Evolutionary conservation across 2,113 vertebrate genomes (phyloP).

Genomic region (Strix uralensis): DNA sequence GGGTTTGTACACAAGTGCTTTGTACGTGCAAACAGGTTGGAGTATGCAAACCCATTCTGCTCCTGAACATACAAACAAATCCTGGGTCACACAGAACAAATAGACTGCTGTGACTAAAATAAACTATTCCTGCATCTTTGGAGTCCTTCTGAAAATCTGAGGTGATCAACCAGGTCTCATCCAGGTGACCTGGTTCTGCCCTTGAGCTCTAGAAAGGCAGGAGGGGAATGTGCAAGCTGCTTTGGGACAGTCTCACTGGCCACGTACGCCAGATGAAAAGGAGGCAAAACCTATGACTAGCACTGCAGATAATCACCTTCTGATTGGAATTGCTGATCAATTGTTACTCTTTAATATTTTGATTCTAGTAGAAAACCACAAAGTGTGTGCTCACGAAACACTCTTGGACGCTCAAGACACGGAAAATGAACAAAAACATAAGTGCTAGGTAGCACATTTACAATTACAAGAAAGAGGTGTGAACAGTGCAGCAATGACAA

Average conservation of each 20-base stretch:
- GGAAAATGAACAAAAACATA: neutral
- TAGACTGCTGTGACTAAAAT: neutral
- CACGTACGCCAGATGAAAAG: neutral
- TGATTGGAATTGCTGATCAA: neutral
- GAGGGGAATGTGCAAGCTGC: neutral
- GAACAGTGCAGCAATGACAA: slow-evolving; percentile 15
- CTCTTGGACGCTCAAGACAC: neutral
- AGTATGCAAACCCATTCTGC: neutral
- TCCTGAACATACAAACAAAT: neutral
- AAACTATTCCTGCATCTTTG: accelerated
- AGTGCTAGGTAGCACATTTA: neutral
- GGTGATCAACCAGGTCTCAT: neutral
- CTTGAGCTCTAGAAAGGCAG: neutral
- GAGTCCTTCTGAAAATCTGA: neutral
- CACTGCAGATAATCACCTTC: neutral
- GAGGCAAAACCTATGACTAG: neutral
- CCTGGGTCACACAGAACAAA: neutral
- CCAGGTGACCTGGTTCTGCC: neutral
- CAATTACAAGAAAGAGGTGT: slow-evolving; percentile 6
- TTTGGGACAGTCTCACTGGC: too few species aligned
- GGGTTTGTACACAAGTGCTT: neutral
- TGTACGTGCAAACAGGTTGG: neutral
- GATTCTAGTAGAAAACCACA: neutral
- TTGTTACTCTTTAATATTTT: neutral
- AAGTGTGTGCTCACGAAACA: neutral